Percentiles rank a stretch among this genome's conserved stretches.
phyloP scores from a whole-genome alignment of 2,888 invertebrate species.

The Rhamphomyia laevipes region DNA sequence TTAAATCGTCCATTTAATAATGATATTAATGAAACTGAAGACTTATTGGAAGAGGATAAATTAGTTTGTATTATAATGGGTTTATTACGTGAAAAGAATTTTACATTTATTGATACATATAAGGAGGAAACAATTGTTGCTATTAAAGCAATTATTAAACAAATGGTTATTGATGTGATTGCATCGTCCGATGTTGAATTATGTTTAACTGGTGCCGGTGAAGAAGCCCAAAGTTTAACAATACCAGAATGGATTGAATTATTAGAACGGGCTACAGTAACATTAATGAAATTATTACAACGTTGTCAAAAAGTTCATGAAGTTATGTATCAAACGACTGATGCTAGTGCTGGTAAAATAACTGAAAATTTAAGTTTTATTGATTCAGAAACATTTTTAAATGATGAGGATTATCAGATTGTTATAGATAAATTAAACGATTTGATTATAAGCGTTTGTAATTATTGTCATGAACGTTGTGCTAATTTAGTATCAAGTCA shows the following conservation, averaged over 20 bases:
- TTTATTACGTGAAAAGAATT: constrained; percentile 73
- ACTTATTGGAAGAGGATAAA: constrained; percentile 72
- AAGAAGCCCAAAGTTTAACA: constrained; percentile 43
- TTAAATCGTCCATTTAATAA: constrained; percentile 66
- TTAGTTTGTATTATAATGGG: constrained; percentile 82
- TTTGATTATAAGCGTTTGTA: constrained; percentile 70
- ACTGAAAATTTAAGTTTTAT: constrained; percentile 45
- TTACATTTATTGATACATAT: constrained; percentile 76
- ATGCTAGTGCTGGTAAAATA: constrained; percentile 46
- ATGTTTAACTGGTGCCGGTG: constrained; percentile 41
- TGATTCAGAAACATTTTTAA: constrained; percentile 58
- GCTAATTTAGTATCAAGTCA: constrained; percentile 76
- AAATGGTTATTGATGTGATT: constrained; percentile 70
- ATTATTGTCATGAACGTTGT: constrained; percentile 85
- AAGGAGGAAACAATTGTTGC: constrained; percentile 83
- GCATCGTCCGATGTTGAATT: constrained; percentile 43
- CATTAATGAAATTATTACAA: constrained; percentile 55
- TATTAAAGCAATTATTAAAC: constrained; percentile 78
- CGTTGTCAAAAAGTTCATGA: constrained; percentile 63
- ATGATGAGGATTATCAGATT: constrained; percentile 52
- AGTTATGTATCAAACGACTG: constrained; percentile 66
- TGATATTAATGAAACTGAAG: constrained; percentile 38
- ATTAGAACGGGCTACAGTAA: constrained; percentile 51
- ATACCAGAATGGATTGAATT: constrained; percentile 59
- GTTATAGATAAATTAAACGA: constrained; percentile 63